phyloP scores from a whole-genome alignment of 1,140 invertebrate genomes.

The Tetramorium parvispinum region DNA sequence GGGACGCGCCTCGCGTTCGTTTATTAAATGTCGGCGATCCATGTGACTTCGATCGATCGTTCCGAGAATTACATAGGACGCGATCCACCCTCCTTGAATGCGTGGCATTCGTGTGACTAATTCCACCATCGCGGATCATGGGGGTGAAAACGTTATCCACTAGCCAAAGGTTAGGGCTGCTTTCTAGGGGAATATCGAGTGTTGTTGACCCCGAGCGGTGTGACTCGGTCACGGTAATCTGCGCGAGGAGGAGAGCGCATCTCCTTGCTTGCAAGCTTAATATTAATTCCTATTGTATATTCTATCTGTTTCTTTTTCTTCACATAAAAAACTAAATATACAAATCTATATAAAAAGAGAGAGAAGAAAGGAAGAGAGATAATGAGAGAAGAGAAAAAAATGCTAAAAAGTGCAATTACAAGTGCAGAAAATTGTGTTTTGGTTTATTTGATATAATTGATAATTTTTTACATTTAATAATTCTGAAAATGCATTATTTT shows the following conservation, averaged over 20 bases:
- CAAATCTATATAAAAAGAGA: not conserved
- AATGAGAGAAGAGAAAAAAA: not conserved
- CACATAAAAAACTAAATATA: not conserved
- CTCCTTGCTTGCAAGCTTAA: not conserved
- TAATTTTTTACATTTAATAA: not conserved
- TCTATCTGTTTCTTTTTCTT: not conserved
- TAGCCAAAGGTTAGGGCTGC: slow-evolving; percentile 13
- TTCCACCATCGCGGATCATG: not conserved
- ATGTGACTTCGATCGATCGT: slow-evolving; percentile 32
- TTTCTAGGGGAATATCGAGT: slow-evolving; percentile 22
- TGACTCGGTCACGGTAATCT: not conserved
- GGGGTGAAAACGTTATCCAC: not conserved
- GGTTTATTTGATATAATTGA: not conserved
- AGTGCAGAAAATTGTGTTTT: not conserved
- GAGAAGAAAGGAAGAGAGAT: not conserved
- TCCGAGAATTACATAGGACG: not conserved
- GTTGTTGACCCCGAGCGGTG: slow-evolving; percentile 17
- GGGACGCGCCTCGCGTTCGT: slow-evolving; percentile 20
- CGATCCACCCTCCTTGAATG: not conserved
- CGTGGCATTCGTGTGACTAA: not conserved
- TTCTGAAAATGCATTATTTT: not conserved
- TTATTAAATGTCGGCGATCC: not conserved
- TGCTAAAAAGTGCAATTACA: not conserved
- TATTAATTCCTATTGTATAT: not conserved
- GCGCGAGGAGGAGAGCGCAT: not conserved